Percentiles rank a stretch among this genome's conserved stretches.
These are phyloP conservation scores for Chascanopsetta lugubris DNA, from an alignment of 2,113 vertebrate species.

Conservation along the genomic window DNA sequence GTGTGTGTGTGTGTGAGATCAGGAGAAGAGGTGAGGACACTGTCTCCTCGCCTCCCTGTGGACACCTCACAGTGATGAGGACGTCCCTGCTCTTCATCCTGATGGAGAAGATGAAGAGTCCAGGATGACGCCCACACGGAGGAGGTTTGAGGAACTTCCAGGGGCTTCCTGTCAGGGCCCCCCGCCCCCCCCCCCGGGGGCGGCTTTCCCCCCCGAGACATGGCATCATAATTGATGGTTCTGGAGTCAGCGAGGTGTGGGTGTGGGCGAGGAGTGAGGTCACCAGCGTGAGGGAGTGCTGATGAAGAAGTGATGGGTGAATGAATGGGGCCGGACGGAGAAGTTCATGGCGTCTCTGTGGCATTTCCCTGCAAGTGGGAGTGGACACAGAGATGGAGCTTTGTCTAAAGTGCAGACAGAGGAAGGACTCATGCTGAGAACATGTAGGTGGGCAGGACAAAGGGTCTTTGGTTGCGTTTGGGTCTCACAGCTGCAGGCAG, in stretches of 20 bases:
- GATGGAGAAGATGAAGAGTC: slow-evolving; percentile 12
- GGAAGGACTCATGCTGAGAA: slow-evolving; percentile 52
- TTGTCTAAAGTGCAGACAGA: slow-evolving; percentile 56
- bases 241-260: slow-evolving; percentile 67
- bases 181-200: slow-evolving; percentile 37
- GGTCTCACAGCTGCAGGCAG: slow-evolving; percentile 43
- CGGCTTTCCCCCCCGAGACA: slow-evolving; percentile 44
- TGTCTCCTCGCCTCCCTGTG: too few relatives aligned
- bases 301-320: slow-evolving; percentile 46
- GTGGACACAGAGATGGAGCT: slow-evolving; percentile 51
- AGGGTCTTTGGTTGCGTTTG: too few relatives aligned
- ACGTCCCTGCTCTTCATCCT: too few relatives aligned
- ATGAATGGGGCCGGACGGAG: slow-evolving; percentile 40
- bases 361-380: slow-evolving; percentile 67
- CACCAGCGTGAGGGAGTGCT: slow-evolving; percentile 39
- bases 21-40: too few relatives aligned
- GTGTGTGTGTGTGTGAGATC: too few relatives aligned
- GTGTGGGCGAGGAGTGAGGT: slow-evolving; percentile 65
- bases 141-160: slow-evolving; percentile 25
- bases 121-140: not conserved
- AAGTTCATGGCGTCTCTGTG: slow-evolving; percentile 46
- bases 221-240: slow-evolving; percentile 53
- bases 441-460: slow-evolving; percentile 66
- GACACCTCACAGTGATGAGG: too few relatives aligned
- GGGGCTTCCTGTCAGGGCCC: slow-evolving; percentile 21